Evolutionary conservation across 1,140 invertebrate genomes (phyloP), one percentile per base, ranked within the genome.

Genomic region (Drosophila mayri): DNA sequence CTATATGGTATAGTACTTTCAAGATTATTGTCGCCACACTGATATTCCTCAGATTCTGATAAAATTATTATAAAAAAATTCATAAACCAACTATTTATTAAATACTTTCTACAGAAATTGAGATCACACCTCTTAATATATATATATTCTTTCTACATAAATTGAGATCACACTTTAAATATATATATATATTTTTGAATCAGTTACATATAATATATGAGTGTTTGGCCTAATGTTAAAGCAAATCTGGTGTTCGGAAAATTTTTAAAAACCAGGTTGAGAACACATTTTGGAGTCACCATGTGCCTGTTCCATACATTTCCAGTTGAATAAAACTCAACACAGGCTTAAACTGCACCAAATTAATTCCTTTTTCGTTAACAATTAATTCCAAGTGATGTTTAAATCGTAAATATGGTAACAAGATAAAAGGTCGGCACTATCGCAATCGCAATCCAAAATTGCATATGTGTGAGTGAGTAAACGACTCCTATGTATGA

Each of bases 21-120:
- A n/a, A n/a, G n/a, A n/a, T n/a, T n/a, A n/a, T n/a, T n/a, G n/a
- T n/a, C n/a, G n/a, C n/a, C n/a, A n/a, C n/a, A n/a, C n/a, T n/a
- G n/a, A n/a, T n/a, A n/a, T n/a, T n/a, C n/a, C n/a, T n/a, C n/a
- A n/a, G n/a, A n/a, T n/a, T n/a, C n/a, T n/a, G n/a, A n/a, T n/a
- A n/a, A n/a, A n/a, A n/a, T n/a, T n/a, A n/a, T n/a, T n/a, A n/a
- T n/a, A n/a, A n/a, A n/a, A n/a, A n/a, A n/a, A n/a, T n/a, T n/a
- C n/a, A n/a, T n/a, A n/a, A n/a, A n/a, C n/a, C n/a, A n/a, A 41
- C 40, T n/a, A 22, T 46, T 46, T 46, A 46, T 46, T 46, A 12
- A 20, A 44, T 11, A 46, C 12, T 46, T 46, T 8, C 6, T 14
- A 22, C 12, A 46, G n/a, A n/a, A n/a, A n/a, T n/a, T n/a, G n/a